Evolutionary conservation across 2,797 vertebrate genomes (phyloP).

Genomic region (Sebastes vulpes): DNA sequence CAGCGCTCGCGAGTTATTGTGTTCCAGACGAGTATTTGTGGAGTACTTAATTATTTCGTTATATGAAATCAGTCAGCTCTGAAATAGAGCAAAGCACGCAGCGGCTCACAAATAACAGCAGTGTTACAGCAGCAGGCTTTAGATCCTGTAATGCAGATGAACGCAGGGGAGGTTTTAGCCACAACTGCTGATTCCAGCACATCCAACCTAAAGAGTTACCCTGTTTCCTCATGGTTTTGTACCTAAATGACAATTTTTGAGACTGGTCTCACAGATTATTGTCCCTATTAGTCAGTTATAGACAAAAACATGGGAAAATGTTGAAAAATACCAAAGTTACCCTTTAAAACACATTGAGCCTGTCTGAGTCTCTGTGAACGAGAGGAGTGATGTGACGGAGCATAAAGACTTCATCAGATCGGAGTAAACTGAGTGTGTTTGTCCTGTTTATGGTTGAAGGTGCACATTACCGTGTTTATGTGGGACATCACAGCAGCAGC

Average conservation of each 20-base stretch:
- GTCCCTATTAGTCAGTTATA: too few species aligned
- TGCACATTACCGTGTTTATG: slow-evolving; percentile 38
- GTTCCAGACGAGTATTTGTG: slow-evolving; percentile 19
- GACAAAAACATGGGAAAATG: too few species aligned
- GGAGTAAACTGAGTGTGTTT: slow-evolving; percentile 26
- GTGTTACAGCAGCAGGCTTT: not conserved
- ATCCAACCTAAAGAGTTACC: slow-evolving; percentile 11
- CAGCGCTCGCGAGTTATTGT: slow-evolving; percentile 13
- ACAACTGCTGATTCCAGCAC: slow-evolving; percentile 28
- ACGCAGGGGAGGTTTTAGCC: not conserved
- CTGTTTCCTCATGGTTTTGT: too few species aligned
- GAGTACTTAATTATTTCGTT: slow-evolving; percentile 32
- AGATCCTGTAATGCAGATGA: not conserved
- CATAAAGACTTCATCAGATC: slow-evolving; percentile 15
- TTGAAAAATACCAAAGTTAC: too few species aligned
- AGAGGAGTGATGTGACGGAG: slow-evolving; percentile 8
- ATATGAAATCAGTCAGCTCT: slow-evolving; percentile 44
- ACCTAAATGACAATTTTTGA: too few species aligned
- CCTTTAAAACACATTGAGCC: slow-evolving; percentile 22
- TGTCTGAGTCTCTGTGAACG: slow-evolving; percentile 2
- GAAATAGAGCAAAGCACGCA: slow-evolving; percentile 37
- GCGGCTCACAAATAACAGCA: slow-evolving; percentile 13
- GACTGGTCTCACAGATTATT: fast-evolving
- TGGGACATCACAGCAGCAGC: slow-evolving; percentile 45
- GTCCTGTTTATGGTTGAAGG: slow-evolving; percentile 33